Evolutionary conservation across 2,888 invertebrate genomes (phyloP).

Genomic region (Drosophila mercatorum): DNA sequence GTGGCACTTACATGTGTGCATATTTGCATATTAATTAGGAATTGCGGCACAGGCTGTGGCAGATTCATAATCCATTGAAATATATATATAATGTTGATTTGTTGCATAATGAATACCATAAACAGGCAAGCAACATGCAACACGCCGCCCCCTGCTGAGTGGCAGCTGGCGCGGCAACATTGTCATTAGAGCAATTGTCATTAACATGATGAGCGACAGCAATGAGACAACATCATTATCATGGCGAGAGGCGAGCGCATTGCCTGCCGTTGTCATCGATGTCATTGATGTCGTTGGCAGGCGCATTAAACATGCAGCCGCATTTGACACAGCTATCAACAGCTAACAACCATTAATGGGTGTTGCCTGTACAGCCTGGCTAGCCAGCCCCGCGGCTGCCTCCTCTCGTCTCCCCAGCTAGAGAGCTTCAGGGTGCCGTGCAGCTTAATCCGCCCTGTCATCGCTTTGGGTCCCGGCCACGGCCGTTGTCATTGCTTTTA

Average conservation of each 20-base stretch:
- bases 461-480: conserved; percentile 39
- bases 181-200: conserved; percentile 78
- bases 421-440: conserved; percentile 13
- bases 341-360: conserved; percentile 75
- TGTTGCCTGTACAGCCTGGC: conserved; percentile 43
- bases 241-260: conserved; percentile 30
- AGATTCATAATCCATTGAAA: conserved; percentile 75
- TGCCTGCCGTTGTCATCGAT: conserved; percentile 49
- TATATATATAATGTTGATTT: conserved; percentile 69
- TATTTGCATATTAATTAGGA: conserved; percentile 77
- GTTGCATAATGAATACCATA: conserved; percentile 77
- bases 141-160: conserved; percentile 3
- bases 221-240: conserved; percentile 76
- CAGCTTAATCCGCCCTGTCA: conserved; percentile 53
- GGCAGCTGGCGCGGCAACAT: conserved; percentile 50
- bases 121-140: conserved; percentile 51
- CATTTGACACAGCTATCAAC: conserved; percentile 76
- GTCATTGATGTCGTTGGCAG: conserved; percentile 68
- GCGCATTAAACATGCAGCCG: conserved; percentile 78
- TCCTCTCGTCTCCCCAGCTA: background rate
- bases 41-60: conserved; percentile 61
- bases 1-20: conserved; percentile 59
- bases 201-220: conserved; percentile 74
- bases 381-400: background rate
- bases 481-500: conserved; percentile 65